Evolutionary conservation across 2,888 invertebrate species (phyloP).

Genomic region (Hirtodrosophila alboralis): DNA sequence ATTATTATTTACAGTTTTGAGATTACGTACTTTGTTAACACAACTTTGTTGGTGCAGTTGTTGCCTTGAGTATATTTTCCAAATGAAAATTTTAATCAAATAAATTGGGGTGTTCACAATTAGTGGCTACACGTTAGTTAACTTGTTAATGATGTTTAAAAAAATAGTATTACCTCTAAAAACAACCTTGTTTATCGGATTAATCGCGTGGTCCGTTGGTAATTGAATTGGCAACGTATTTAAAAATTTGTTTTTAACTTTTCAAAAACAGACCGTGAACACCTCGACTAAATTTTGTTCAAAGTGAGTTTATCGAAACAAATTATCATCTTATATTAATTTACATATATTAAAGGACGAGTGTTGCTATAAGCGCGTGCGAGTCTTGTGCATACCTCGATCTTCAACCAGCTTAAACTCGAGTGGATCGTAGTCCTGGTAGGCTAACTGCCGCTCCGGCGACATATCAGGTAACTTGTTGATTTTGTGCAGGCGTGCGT

Average conservation of each 20-base stretch:
- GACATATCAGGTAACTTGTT: slow-evolving; percentile 80
- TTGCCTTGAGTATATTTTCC: slow-evolving; percentile 1
- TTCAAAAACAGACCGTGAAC: too few species aligned
- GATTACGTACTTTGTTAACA: slow-evolving; percentile 50
- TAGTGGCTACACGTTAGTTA: too few species aligned
- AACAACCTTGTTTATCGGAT: too few species aligned
- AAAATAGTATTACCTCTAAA: too few species aligned
- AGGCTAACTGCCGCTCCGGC: slow-evolving; percentile 81
- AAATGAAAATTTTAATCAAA: slow-evolving; percentile 6
- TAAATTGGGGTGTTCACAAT: slow-evolving; percentile 6
- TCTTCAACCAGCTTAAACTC: slow-evolving; percentile 74
- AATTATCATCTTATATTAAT: slow-evolving; percentile 6
- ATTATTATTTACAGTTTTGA: slow-evolving; percentile 56
- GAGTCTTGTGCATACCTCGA: slow-evolving; percentile 40
- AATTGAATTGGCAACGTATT: too few species aligned
- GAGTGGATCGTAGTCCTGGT: slow-evolving; percentile 82
- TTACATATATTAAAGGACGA: slow-evolving; percentile 11
- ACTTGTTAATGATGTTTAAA: too few species aligned
- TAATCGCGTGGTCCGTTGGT: too few species aligned
- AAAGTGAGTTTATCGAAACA: neutral
- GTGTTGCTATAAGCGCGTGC: slow-evolving; percentile 57
- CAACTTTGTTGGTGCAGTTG: slow-evolving; percentile 4
- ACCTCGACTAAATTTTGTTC: neutral
- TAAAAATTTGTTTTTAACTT: too few species aligned
- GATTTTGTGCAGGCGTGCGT: slow-evolving; percentile 80